Percentiles rank a stretch among this genome's conserved stretches.
These are phyloP conservation scores for Dioctria linearis DNA, from an alignment of 2,888 invertebrate species.

Conservation along the genomic window DNA sequence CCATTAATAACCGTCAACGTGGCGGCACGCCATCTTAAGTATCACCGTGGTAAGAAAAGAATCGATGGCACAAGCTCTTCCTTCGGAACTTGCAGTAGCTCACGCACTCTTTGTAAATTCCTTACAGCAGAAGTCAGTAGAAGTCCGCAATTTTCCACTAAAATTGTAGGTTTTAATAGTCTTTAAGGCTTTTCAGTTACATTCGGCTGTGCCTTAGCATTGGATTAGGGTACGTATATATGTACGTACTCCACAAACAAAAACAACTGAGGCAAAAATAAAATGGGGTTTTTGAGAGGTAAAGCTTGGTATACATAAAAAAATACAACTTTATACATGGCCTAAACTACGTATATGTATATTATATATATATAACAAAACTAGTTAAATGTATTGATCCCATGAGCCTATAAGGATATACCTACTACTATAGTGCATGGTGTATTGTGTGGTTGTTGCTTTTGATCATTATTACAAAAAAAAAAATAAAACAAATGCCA, in stretches of 20 bases:
- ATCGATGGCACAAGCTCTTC: conserved; percentile 33
- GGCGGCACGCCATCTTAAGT: conserved; percentile 37
- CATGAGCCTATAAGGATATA: neutral
- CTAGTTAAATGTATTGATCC: neutral
- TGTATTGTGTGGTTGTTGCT: neutral
- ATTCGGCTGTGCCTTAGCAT: neutral
- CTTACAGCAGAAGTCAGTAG: neutral
- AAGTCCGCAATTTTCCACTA: neutral
- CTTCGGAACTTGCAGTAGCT: conserved; percentile 29
- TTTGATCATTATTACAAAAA: neutral
- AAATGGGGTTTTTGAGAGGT: too few relatives aligned
- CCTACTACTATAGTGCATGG: too few relatives aligned
- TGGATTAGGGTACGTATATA: neutral
- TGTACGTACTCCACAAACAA: neutral
- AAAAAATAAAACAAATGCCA: neutral
- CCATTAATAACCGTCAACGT: conserved; percentile 45
- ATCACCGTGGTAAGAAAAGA: conserved; percentile 27
- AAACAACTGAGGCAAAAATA: too few relatives aligned
- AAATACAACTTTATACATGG: too few relatives aligned
- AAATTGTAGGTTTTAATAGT: too few relatives aligned
- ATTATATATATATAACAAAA: neutral
- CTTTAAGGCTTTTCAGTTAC: neutral
- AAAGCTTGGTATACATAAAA: too few relatives aligned
- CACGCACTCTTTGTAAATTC: conserved; percentile 8
- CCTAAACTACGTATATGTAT: neutral